Base-by-base conservation (phyloP, 2,113 vertebrate species). In the Cranoglanis bouderius region DNA sequence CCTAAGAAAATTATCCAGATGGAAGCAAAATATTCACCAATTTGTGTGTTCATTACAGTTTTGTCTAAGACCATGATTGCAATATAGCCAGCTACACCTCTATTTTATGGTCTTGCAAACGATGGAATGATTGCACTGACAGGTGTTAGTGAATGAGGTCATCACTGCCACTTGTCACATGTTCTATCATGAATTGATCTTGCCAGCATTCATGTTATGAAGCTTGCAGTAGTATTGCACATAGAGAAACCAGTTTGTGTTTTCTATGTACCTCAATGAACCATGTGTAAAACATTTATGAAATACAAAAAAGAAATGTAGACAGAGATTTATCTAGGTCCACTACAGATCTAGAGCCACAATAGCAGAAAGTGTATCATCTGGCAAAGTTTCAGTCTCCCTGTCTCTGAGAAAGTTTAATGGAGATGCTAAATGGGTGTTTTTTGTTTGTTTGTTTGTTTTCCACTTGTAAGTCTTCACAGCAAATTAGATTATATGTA, bases 11-110 rank as follows among this genome's bases (percentile, higher is more conserved):
- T 90, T 35, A 91, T 91, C 91, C 92, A 95, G 93, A 95, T 94
- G 93, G 93, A 92, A 91, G 93, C 93, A 90, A 94, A 94, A 94
- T 93, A 92, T 92, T 92, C 93, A 94, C 92, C 91, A 93, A 93
- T 94, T 94, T 94, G 92, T 94, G 92, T 94, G 92, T 91, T 94
- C 93, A 94, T 94, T 95, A 94, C 93, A 92, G 84, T 90, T 94
- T 93, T 88, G 90, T 91, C 92, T 93, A 90, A 93, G 63, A 84
- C 80, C 84, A 92, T 93, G 91, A 95, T 95, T 95, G 94, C 90
- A 91, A 90, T 90, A 92, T 90, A 94, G 90, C 77, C 90, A 92
- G 90, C 91, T 89, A 88, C 91, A 91, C 90, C 88, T 87, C 86
- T 80, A 81, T 91, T 91, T 92, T 93, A 92, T 92, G 91, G 91